Evolutionary conservation across 2,113 vertebrate genomes (phyloP).

Genomic region (Heterochromis multidens): DNA sequence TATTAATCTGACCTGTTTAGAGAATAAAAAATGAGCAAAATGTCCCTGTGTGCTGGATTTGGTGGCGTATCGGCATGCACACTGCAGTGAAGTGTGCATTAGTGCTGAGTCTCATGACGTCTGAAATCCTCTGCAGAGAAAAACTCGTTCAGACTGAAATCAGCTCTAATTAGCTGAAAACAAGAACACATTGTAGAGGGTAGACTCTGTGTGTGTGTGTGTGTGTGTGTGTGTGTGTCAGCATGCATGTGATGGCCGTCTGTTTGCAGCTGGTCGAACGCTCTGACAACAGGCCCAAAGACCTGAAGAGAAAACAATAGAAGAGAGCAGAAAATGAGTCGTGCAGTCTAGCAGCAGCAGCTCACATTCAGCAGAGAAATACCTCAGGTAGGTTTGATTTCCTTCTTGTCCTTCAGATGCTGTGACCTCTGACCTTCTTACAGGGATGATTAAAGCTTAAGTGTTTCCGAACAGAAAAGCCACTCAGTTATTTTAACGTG

Average conservation of each 20-base stretch:
- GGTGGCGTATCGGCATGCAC: background rate
- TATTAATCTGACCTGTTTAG: background rate
- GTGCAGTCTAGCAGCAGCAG: background rate
- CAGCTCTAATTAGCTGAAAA: constrained; percentile 25
- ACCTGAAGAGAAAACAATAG: background rate
- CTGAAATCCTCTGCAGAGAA: constrained; percentile 12
- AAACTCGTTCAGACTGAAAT: constrained; percentile 30
- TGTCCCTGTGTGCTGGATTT: background rate
- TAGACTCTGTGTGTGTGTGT: background rate
- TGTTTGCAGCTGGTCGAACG: background rate
- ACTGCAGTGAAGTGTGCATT: background rate
- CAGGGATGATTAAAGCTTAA: background rate
- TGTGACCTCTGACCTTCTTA: background rate
- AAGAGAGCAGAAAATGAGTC: background rate
- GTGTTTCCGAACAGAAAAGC: background rate
- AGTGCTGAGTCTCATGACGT: constrained; percentile 32
- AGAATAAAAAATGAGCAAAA: background rate
- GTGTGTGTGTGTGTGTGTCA: background rate
- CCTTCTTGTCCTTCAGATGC: background rate
- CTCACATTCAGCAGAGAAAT: background rate
- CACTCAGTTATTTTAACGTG: background rate
- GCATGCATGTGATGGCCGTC: background rate
- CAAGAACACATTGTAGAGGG: constrained; percentile 16
- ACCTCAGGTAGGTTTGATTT: background rate
- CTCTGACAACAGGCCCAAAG: background rate